Percentiles rank a stretch among this genome's conserved stretches.
phyloP scores from a whole-genome alignment of 1,140 invertebrate genomes.

The Drosophila micromelanica region DNA sequence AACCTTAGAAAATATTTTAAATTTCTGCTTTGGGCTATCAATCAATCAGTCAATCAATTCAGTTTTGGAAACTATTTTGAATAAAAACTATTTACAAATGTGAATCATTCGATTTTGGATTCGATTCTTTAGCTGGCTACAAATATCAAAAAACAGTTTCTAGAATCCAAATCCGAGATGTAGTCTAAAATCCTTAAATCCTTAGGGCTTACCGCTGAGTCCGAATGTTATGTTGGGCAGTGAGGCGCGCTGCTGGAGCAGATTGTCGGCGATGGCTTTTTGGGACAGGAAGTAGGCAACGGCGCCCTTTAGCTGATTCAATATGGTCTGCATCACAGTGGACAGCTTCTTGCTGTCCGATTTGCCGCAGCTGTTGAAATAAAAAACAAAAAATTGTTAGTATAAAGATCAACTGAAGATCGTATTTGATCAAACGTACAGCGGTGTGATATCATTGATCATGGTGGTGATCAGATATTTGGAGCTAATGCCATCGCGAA shows the following conservation, averaged over 20 bases:
- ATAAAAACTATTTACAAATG: too few species aligned
- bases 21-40: too few species aligned
- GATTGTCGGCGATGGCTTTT: slow-evolving; percentile 79
- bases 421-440: slow-evolving; percentile 43
- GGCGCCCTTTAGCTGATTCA: slow-evolving; percentile 86
- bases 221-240: slow-evolving; percentile 75
- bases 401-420: neutral
- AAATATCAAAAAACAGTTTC: too few species aligned
- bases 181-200: neutral
- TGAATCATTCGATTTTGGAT: too few species aligned
- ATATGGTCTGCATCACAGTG: slow-evolving; percentile 84
- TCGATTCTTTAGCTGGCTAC: too few species aligned
- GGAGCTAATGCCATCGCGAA: slow-evolving; percentile 85
- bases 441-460: slow-evolving; percentile 59
- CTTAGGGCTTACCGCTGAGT: slow-evolving; percentile 49
- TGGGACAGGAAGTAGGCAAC: slow-evolving; percentile 86
- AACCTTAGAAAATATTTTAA: too few species aligned
- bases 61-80: too few species aligned
- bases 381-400: too few species aligned
- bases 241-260: slow-evolving; percentile 65
- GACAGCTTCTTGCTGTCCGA: slow-evolving; percentile 67
- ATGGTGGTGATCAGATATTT: slow-evolving; percentile 83
- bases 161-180: too few species aligned
- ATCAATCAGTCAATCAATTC: too few species aligned
- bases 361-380: slow-evolving; percentile 47